Percentiles rank a stretch among this genome's conserved stretches.
Conservation (phyloP, 2,888 invertebrate genomes). For the Cephus pygmeus region DNA sequence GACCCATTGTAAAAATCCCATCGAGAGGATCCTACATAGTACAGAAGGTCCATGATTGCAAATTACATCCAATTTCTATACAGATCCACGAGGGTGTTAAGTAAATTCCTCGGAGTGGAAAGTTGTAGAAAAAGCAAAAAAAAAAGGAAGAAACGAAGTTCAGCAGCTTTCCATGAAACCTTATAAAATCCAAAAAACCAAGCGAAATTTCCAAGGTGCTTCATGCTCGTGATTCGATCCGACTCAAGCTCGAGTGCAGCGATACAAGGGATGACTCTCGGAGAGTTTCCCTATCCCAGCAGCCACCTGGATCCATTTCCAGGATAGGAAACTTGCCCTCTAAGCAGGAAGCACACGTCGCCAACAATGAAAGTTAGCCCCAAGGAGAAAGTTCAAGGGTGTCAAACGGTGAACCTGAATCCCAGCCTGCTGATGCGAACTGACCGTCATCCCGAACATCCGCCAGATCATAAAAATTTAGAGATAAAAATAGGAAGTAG, state of each 20-base stretch:
- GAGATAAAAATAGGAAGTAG: background rate
- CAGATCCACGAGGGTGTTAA: background rate
- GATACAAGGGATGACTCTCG: constrained; percentile 44
- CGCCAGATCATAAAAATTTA: background rate
- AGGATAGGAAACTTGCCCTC: constrained; percentile 51
- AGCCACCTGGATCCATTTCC: constrained; percentile 41
- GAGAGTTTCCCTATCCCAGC: constrained; percentile 37
- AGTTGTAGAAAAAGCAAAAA: background rate
- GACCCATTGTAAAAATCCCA: background rate
- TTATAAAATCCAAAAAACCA: constrained; percentile 61
- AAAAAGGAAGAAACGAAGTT: background rate
- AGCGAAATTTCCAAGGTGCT: constrained; percentile 61
- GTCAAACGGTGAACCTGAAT: constrained; percentile 31
- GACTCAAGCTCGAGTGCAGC: constrained; percentile 54
- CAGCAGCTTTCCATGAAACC: constrained; percentile 30
- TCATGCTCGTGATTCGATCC: constrained; percentile 61
- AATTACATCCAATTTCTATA: background rate
- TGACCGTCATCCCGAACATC: background rate
- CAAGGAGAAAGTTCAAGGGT: constrained; percentile 53
- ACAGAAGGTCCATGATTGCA: background rate
- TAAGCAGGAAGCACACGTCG: constrained; percentile 57
- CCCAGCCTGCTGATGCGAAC: background rate
- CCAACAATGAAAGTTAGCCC: constrained; percentile 59
- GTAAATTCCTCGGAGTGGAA: background rate
- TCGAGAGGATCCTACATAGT: background rate